Evolutionary conservation across 2,888 invertebrate genomes (phyloP), one percentile per base, ranked within the genome.

Genomic region (Unio delphinus): DNA sequence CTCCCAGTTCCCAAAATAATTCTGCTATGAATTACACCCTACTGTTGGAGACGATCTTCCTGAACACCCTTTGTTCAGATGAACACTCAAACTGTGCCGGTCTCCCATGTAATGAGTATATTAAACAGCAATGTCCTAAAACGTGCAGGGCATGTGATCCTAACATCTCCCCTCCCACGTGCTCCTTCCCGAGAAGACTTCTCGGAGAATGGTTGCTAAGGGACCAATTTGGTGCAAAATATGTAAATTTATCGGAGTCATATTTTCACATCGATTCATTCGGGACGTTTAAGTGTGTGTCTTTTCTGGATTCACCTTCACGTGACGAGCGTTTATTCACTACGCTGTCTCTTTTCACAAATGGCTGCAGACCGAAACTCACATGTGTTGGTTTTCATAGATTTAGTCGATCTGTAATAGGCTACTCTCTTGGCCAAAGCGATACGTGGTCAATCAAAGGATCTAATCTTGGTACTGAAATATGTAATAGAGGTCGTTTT

Each of bases 301-400:
- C 74, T 17, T 81, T 78, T 56, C 72, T 74, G 4, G 80, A 80
- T 65, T 81, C 80, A 58, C 79, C 82, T 0, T 61, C 71, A 4
- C 69, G 74, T 28, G 70, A 70, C 62, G 69, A 78, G 2, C 69
- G 76, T 60, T 74, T 76, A 61, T 86, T 76, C 71, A 81, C 84
- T 20, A 78, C 84, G 0, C 72, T 84, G 28, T 83, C 85, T 17
- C 64, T 80, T 28, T 84, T 80, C 64, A 68, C 70, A 58, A 85
- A 86, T 67, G 85, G 86, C 8, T 86, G 86, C 65, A 70, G 84
- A n/a, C 86, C 86, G 8, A 67, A 85, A 17, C 84, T 80, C 67
- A 82, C 84, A 11, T 86, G 86, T 66, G n/a, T 85, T 20, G 67
- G 76, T 57, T 72, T 86, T n/a, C 72, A 74, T 34, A 67, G 76